A percentile compares a stretch with the other conserved stretches of the same genome.
Conservation (phyloP, 2,888 invertebrate species). For the Nesidiocoris tenuis region DNA sequence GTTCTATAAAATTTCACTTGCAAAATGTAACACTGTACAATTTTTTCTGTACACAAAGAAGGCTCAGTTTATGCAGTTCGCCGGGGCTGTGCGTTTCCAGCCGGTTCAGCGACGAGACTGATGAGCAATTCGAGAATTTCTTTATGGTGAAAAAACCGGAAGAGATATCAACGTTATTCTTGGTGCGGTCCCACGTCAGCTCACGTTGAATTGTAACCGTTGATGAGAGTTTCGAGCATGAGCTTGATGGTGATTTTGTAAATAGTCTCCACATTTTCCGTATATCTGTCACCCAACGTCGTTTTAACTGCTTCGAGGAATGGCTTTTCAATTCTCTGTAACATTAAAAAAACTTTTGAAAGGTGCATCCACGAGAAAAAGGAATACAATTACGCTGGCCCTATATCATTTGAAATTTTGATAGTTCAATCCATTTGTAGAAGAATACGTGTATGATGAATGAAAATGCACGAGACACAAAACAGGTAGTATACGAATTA, state of each 20-base stretch:
- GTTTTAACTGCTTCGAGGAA: conserved; percentile 82
- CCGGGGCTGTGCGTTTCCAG: too few species aligned
- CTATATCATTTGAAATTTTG: too few species aligned
- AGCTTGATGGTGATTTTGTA: conserved; percentile 85
- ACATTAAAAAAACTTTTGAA: conserved; percentile 52
- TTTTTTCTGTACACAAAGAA: neutral
- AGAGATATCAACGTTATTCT: neutral
- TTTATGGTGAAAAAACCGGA: neutral
- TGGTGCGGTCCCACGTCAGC: conserved; percentile 1
- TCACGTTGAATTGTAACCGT: conserved; percentile 60
- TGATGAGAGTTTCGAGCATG: conserved; percentile 78
- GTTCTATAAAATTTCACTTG: neutral
- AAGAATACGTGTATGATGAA: too few species aligned
- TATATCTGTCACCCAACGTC: conserved; percentile 83
- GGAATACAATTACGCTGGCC: too few species aligned
- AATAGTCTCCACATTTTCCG: conserved; percentile 83
- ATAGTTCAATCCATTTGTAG: too few species aligned
- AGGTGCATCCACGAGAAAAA: too few species aligned
- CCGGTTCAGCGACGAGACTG: too few species aligned
- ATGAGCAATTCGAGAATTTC: neutral
- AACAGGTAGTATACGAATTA: too few species aligned
- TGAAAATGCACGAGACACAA: too few species aligned
- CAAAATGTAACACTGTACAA: neutral
- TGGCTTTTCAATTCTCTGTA: conserved; percentile 85
- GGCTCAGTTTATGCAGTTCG: neutral